phyloP scores from a whole-genome alignment of 1,140 invertebrate genomes.

The Rhagoletis zephyria region DNA sequence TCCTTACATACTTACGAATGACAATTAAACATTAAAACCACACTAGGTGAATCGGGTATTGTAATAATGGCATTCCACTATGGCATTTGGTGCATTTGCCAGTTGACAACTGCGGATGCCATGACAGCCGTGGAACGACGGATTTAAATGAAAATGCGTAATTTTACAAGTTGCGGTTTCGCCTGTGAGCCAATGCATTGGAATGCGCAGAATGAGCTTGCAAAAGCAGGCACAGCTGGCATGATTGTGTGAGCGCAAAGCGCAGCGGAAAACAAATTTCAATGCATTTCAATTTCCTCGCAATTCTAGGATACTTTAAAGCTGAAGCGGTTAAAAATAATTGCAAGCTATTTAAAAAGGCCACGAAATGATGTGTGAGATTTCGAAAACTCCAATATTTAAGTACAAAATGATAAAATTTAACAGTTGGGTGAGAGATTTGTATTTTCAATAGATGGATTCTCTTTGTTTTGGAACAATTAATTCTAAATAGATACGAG shows the following conservation, averaged over 20 bases:
- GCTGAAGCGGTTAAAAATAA: no score
- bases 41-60: not conserved
- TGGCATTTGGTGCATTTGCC: not conserved
- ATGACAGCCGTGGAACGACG: not conserved
- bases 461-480: no score
- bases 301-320: not conserved
- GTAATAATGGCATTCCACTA: not conserved
- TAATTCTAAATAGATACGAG: no score
- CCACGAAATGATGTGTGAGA: no score
- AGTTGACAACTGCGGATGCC: not conserved
- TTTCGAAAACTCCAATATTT: no score
- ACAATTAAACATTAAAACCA: not conserved
- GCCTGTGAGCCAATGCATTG: not conserved
- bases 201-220: not conserved
- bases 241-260: not conserved
- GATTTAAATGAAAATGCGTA: slow-evolving; percentile 17
- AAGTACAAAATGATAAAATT: no score
- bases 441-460: no score
- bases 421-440: no score
- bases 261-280: no score
- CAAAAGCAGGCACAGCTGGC: no score
- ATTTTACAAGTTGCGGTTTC: not conserved
- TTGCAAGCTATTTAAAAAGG: no score
- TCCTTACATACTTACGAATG: not conserved
- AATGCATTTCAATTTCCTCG: not conserved